Percentiles rank a stretch among this genome's conserved stretches.
These are phyloP conservation scores for Neosilurus hyrtlii DNA, from an alignment of 2,797 vertebrate genomes.

Conservation along the genomic window DNA sequence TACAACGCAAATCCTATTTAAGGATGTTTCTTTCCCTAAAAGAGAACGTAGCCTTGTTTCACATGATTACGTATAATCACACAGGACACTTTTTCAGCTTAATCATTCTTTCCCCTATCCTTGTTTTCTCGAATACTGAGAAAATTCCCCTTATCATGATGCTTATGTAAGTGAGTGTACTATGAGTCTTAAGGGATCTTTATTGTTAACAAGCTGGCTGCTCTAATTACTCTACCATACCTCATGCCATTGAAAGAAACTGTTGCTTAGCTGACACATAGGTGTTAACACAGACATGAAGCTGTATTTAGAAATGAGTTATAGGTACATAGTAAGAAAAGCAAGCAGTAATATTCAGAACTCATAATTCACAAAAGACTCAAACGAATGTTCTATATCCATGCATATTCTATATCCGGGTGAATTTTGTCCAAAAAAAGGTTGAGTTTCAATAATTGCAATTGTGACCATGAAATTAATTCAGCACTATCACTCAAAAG, in stretches of 20 bases:
- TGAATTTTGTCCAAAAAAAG: background rate
- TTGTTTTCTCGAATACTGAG: slow-evolving; percentile 18
- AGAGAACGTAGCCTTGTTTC: slow-evolving; percentile 3
- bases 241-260: background rate
- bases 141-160: slow-evolving; percentile 14
- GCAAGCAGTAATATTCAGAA: background rate
- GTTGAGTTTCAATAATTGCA: background rate
- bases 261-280: slow-evolving; percentile 7
- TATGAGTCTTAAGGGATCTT: slow-evolving; percentile 11
- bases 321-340: background rate
- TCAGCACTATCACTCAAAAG: background rate
- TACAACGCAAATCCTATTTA: background rate
- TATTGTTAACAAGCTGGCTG: slow-evolving; percentile 28
- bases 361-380: background rate
- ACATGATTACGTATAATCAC: slow-evolving; percentile 11
- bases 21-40: background rate
- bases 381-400: background rate
- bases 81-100: background rate
- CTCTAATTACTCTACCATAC: slow-evolving; percentile 2
- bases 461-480: background rate
- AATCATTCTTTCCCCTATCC: background rate
- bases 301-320: background rate
- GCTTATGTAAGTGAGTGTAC: slow-evolving; percentile 10
- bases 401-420: background rate
- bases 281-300: background rate